Base-by-base conservation (phyloP, 2,888 invertebrate species). In the Orthosia gracilis region DNA sequence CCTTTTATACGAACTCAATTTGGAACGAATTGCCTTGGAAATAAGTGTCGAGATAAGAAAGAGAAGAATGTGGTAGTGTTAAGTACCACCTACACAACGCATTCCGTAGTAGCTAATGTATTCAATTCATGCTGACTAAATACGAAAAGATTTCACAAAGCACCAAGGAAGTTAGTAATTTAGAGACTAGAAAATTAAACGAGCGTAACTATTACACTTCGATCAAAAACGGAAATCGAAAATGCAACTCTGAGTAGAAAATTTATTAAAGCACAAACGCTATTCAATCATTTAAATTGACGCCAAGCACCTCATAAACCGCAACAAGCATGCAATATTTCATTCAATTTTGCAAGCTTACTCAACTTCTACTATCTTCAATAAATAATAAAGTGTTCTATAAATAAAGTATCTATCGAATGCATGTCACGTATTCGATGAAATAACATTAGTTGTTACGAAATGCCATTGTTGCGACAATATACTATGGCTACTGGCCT, bases 381-480 rank as follows among this genome's bases (percentile, higher is more conserved):
- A 76, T 80, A 81, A 84, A 76, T 80, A 73, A 76, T 75, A 80
- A 75, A 77, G 76, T 76, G 62, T 79, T 81, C 65, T 70, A 76
- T 75, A 71, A 73, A 77, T 78, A 69, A 77, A 83, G 76, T 78
- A 83, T 83, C 83, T 87, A 88, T 87, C 76, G 76, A 88, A 91
- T 85, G 85, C 89, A 83, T 86, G 87, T 89, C 91, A 91, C 90
- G 91, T 89, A 85, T 78, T 85, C 77, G 86, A 89, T 84, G 86
- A 89, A 92, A 89, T 88, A 89, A 90, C 90, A 90, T 90, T 90
- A 88, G 89, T 86, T 84, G 87, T 92, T 91, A 90, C 90, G 86
- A 91, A 90, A 91, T 86, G 77, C 79, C 84, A 86, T 84, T 87
- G 88, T 92, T 92, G 87, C 88, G 86, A 90, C 88, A 92, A 82